Percentiles rank a stretch among this genome's conserved stretches.
Evolutionary conservation across 2,888 invertebrate genomes (phyloP).

Genomic region (Chrysolina americana): DNA sequence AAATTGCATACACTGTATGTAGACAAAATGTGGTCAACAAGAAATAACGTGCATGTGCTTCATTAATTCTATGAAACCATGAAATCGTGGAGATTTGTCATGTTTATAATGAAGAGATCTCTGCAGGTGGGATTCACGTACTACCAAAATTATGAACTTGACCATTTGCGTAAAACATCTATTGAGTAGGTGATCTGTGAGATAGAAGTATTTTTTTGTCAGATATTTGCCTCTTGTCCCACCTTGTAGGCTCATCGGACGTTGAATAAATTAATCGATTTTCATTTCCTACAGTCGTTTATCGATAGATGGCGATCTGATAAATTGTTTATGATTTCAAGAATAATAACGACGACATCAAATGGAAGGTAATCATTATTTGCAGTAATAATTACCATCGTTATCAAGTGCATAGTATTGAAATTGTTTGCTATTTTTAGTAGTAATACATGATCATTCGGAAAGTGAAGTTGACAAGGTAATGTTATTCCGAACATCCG

Average conservation of each 20-base stretch:
- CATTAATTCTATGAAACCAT: too few relatives aligned
- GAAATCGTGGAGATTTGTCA: too few relatives aligned
- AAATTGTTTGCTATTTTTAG: slow-evolving; percentile 23
- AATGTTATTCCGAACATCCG: slow-evolving; percentile 42
- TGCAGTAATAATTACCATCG: slow-evolving; percentile 44
- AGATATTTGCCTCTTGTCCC: neutral
- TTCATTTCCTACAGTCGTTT: neutral
- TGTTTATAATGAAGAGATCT: too few relatives aligned
- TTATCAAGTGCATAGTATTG: slow-evolving; percentile 34
- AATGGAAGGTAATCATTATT: slow-evolving; percentile 37
- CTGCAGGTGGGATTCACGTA: too few relatives aligned
- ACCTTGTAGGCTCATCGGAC: neutral
- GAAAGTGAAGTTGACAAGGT: slow-evolving; percentile 36
- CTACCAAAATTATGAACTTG: too few relatives aligned
- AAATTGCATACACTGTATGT: too few relatives aligned
- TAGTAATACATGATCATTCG: slow-evolving; percentile 34
- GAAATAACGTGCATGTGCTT: too few relatives aligned
- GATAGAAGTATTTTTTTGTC: too few relatives aligned
- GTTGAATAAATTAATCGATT: neutral
- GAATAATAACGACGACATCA: slow-evolving; percentile 28
- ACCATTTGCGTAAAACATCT: too few relatives aligned
- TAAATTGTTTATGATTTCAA: slow-evolving; percentile 11
- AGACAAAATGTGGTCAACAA: too few relatives aligned
- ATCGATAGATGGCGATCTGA: slow-evolving; percentile 5
- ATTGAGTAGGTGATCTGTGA: too few relatives aligned